phyloP scores from a whole-genome alignment of 2,113 vertebrate genomes.

The Dipodomys ordii region DNA sequence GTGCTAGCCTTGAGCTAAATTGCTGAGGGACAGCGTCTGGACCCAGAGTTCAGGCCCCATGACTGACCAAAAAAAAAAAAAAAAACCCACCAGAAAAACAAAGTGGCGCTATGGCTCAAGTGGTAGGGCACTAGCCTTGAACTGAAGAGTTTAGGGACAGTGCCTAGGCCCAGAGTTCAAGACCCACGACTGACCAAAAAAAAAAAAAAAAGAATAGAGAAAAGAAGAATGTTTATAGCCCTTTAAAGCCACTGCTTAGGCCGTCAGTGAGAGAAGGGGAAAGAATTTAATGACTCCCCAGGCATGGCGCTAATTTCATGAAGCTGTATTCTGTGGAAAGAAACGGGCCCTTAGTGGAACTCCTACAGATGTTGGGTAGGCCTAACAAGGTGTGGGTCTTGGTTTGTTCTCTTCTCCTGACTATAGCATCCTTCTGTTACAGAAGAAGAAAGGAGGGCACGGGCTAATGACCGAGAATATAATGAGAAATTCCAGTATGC shows the following conservation, averaged over 20 bases:
- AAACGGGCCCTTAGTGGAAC: background rate
- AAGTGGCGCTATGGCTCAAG: no score
- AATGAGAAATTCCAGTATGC: slow-evolving; percentile 97
- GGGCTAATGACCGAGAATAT: slow-evolving; percentile 94
- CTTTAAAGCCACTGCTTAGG: background rate
- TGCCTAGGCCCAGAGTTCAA: no score
- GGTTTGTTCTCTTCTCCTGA: slow-evolving; percentile 49
- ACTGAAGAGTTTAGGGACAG: no score
- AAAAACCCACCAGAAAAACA: no score
- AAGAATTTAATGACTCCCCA: background rate
- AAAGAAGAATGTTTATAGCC: background rate
- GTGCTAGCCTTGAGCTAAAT: no score
- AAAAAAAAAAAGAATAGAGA: background rate
- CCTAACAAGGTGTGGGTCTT: background rate
- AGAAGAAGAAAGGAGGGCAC: slow-evolving; percentile 96
- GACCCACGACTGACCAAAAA: background rate
- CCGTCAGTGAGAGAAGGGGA: background rate
- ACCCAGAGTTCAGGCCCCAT: no score
- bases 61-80: no score
- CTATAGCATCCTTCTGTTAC: slow-evolving; percentile 59
- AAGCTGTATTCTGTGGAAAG: background rate
- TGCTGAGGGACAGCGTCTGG: no score
- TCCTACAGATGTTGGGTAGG: background rate
- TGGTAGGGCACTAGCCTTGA: no score
- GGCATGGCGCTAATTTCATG: background rate